Evolutionary conservation across 2,888 invertebrate genomes (phyloP).

Genomic region (Meghimatium bilineatum): DNA sequence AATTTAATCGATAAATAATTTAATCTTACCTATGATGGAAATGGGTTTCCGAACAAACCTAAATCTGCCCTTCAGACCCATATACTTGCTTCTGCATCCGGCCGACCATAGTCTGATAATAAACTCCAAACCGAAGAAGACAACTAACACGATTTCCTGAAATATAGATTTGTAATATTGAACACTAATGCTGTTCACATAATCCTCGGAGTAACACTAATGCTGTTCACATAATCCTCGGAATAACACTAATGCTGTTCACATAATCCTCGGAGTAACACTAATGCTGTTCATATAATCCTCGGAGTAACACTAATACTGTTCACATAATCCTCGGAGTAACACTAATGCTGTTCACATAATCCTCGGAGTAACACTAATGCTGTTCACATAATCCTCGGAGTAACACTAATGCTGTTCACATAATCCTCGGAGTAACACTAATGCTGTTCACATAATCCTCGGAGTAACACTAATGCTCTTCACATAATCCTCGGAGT

Average conservation of each 20-base stretch:
- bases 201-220: background rate
- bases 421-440: too few relatives aligned
- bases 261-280: background rate
- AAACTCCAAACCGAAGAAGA: constrained; percentile 89
- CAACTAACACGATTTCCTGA: constrained; percentile 86
- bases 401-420: too few relatives aligned
- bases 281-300: background rate
- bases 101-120: constrained; percentile 88
- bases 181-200: background rate
- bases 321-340: too few relatives aligned
- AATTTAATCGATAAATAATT: background rate
- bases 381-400: too few relatives aligned
- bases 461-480: too few relatives aligned
- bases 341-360: too few relatives aligned
- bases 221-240: background rate
- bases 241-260: background rate
- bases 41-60: constrained; percentile 89
- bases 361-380: too few relatives aligned
- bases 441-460: too few relatives aligned
- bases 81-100: constrained; percentile 89
- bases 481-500: too few relatives aligned
- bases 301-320: too few relatives aligned
- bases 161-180: background rate
- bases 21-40: constrained; percentile 86
- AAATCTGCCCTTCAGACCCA: constrained; percentile 86